Evolutionary conservation across 2,888 invertebrate species (phyloP), one percentile per base, ranked within the genome.

Genomic region (Nomada ruficornis): DNA sequence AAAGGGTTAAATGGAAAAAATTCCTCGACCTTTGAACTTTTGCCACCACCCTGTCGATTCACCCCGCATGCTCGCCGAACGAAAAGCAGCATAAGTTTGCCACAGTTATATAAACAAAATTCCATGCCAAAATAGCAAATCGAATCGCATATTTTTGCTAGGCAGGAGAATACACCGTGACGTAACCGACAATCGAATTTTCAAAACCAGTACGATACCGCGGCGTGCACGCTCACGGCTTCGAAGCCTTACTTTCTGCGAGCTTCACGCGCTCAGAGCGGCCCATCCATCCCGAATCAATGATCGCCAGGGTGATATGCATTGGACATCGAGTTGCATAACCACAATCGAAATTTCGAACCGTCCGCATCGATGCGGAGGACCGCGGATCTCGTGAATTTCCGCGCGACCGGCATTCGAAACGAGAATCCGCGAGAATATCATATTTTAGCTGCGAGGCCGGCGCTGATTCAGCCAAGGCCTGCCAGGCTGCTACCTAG

Each of bases 311-410:
- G 47, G 47, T 55, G 86, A 88, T 86, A 83, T 74, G 76, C 77
- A 64, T 55, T 73, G 84, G 80, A 86, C 86, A 77, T 80, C 77
- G 82, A 86, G 86, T 78, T 82, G 83, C 82, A 83, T 83, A 83
- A 82, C 85, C 88, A 78, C 86, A 88, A 88, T 86, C 88, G 85
- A 86, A 88, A 88, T 88, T 88, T 88, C 83, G 75, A 72, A 60
- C 59, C 85, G 74, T 79, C 80, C 81, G 83, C 85, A 88, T 77
- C 81, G 84, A 84, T 88, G 88, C 84, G 86, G 87, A 80, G 84
- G 79, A 88, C 88, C 87, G 80, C 82, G 86, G 82, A 86, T 83
- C 83, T 65, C 76, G 81, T 78, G 86, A 80, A 86, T 88, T 86
- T 86, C 81, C 88, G 79, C 81, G 69, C 79, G 88, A 82, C 67